These are phyloP conservation scores for Tenualosa ilisha DNA, from an alignment of 2,797 vertebrate species.

Conservation along the genomic window DNA sequence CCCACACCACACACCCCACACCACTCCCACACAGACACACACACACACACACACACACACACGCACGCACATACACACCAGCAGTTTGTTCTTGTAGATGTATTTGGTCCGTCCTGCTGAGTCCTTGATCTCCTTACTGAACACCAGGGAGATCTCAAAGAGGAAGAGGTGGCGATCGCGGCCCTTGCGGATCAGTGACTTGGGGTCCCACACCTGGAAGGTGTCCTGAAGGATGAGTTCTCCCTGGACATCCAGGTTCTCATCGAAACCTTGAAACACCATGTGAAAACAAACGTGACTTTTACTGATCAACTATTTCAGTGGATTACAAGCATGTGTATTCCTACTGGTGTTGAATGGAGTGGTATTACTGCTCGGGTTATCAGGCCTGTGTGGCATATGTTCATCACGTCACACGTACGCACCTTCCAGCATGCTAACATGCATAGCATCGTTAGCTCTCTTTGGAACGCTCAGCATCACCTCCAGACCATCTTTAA, in stretches of 20 bases:
- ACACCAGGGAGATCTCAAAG: constrained; percentile 96
- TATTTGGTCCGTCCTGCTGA: constrained; percentile 97
- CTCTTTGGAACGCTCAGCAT: constrained; percentile 97
- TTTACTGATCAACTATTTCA: neutral
- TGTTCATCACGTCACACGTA: constrained; percentile 47
- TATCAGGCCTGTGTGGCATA: neutral
- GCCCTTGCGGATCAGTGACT: constrained; percentile 95
- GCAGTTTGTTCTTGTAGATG: constrained; percentile 96
- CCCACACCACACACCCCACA: neutral
- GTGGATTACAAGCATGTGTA: neutral
- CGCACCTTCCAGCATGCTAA: constrained; percentile 96
- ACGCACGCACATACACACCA: constrained; percentile 76
- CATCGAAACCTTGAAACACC: constrained; percentile 88
- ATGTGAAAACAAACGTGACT: neutral
- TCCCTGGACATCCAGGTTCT: constrained; percentile 94
- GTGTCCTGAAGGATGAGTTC: constrained; percentile 97
- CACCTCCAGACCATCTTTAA: constrained; percentile 96
- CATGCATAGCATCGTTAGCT: constrained; percentile 97
- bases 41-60: constrained; percentile 35
- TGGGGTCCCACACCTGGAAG: constrained; percentile 98
- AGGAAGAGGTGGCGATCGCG: constrained; percentile 96
- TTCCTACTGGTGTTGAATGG: neutral
- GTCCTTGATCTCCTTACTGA: constrained; percentile 98
- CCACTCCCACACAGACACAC: constrained; percentile 61
- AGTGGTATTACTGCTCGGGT: neutral